These are phyloP conservation scores for Drosophila biarmipes DNA, from an alignment of 1,140 invertebrate genomes.

Conservation along the genomic window DNA sequence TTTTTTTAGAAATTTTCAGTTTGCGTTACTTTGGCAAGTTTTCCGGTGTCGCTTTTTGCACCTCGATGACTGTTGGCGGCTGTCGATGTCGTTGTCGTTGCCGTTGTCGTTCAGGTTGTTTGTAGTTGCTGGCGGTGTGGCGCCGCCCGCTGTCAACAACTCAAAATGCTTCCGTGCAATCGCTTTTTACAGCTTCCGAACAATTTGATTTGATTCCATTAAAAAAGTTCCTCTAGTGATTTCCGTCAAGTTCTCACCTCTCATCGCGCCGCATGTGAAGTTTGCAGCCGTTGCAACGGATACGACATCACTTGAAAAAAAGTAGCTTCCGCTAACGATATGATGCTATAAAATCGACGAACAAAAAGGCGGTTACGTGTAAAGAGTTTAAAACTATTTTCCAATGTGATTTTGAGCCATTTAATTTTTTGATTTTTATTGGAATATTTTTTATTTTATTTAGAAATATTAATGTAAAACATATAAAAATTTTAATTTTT, in stretches of 20 bases:
- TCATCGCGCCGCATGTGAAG: constrained; percentile 41
- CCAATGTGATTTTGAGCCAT: neutral
- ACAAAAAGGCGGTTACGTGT: neutral
- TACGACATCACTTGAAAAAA: constrained; percentile 20
- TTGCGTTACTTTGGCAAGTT: constrained; percentile 69
- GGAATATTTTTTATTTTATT: neutral
- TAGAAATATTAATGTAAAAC: no score
- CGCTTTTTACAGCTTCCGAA: constrained; percentile 84
- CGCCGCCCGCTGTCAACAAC: constrained; percentile 67
- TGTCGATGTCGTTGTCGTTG: constrained; percentile 44
- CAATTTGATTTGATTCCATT: constrained; percentile 84
- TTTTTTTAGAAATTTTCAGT: constrained; percentile 54
- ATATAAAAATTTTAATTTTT: no score
- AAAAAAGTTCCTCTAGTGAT: constrained; percentile 83
- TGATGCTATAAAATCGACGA: neutral
- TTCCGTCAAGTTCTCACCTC: constrained; percentile 49
- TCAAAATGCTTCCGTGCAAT: constrained; percentile 83
- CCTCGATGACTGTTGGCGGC: constrained; percentile 68
- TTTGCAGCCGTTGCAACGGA: constrained; percentile 50
- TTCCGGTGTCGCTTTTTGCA: constrained; percentile 69
- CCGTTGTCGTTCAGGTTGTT: constrained; percentile 6
- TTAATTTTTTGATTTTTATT: neutral
- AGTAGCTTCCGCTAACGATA: neutral
- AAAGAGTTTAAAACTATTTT: neutral
- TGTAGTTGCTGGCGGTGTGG: constrained; percentile 36